Evolutionary conservation across 2,797 vertebrate genomes (phyloP), one percentile per base, ranked within the genome.

Genomic region (Aselliscus stoliczkanus): DNA sequence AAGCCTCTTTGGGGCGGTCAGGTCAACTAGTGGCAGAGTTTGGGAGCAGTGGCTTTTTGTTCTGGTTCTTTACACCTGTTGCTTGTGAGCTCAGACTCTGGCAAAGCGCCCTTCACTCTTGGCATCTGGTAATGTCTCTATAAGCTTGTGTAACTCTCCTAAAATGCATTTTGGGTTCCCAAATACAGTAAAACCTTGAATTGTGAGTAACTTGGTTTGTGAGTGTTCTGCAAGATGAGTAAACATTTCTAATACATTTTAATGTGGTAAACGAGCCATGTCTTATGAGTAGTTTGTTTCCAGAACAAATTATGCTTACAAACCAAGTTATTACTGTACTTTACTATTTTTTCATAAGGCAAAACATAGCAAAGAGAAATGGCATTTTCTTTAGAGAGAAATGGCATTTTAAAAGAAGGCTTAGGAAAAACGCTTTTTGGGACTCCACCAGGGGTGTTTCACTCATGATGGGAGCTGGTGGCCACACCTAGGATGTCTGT

Each of bases 341-440:
- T 81, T 20, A 39, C 94, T 13, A 1, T 50, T 52, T 94, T 47
- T 87, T 92, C 90, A 83, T 34, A 42, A 92, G 73, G 54, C 21
- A 42, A 72, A 92, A 87, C 39, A 39, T 39, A 72, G 81, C 18
- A 2, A 29, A 69, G 76, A 88, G 67, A 67, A 91, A 90, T 0
- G 3, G 75, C 50, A 15, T 93, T 88, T 86, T 64, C 56, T 73
- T 92, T 75, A 67, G 52, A 95, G 67, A 90, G 52, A 77, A 94
- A 87, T 0, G 1, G 73, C 54, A 8, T 95, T 89, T 88, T 84
- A 17, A 86, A 88, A 79, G 67, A 50, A 70, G 17, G 47, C 54
- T 64, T 86, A 67, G 69, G 77, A 81, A 67, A 80, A 80, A 93
- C 3, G 25, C 62, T 79, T 65, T 39, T 2, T 12, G 69, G 50